These are phyloP conservation scores for Rhombomys opimus DNA, from an alignment of 2,113 vertebrate species.

Conservation along the genomic window DNA sequence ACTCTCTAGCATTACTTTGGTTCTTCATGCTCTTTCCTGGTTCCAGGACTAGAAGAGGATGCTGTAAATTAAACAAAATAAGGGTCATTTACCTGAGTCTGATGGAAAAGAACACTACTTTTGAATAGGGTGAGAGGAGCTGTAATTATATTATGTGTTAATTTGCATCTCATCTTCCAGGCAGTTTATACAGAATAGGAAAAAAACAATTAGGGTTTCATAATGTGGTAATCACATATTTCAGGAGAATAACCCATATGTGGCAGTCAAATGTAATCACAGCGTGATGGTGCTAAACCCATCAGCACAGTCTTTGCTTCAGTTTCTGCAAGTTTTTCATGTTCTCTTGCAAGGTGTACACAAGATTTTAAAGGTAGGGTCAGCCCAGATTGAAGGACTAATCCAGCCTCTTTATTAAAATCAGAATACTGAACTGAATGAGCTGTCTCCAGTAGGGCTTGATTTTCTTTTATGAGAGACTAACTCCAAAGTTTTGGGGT, in stretches of 20 bases:
- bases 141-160: slow-evolving; percentile 74
- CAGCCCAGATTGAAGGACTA: neutral
- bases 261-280: slow-evolving; percentile 39
- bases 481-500: neutral
- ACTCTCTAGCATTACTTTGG: neutral
- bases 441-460: neutral
- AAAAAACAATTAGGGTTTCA: slow-evolving; percentile 69
- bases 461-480: neutral
- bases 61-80: slow-evolving; percentile 30
- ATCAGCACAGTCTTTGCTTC: neutral
- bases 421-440: neutral
- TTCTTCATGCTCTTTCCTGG: neutral
- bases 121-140: slow-evolving; percentile 61
- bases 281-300: neutral
- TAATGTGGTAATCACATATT: slow-evolving; percentile 64
- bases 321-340: neutral
- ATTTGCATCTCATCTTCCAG: slow-evolving; percentile 77
- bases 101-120: slow-evolving; percentile 67
- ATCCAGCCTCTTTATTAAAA: neutral
- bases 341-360: neutral
- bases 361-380: neutral
- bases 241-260: slow-evolving; percentile 41
- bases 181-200: slow-evolving; percentile 54
- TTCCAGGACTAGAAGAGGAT: neutral
- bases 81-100: slow-evolving; percentile 41